Base-by-base conservation (phyloP, 1,140 invertebrate species). In the Physella acuta region DNA sequence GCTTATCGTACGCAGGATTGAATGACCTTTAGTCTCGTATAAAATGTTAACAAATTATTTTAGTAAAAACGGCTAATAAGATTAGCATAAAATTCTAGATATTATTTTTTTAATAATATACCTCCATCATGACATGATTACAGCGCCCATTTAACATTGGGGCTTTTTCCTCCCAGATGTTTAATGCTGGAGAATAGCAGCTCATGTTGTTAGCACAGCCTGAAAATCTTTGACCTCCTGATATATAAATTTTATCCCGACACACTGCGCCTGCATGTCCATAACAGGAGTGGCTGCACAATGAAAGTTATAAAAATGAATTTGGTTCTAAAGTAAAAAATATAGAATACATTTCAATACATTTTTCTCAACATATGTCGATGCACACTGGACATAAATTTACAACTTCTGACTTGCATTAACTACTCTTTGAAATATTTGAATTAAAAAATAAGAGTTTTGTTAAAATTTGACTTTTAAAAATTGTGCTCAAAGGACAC, bases 41-140 rank as follows among this genome's bases (percentile, higher is more conserved):
- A n/a, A n/a, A n/a, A n/a, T n/a, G n/a, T n/a, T n/a, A n/a, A n/a
- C n/a, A n/a, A n/a, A n/a, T n/a, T n/a, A n/a, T n/a, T n/a, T n/a
- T n/a, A n/a, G n/a, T n/a, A n/a, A n/a, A n/a, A n/a, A n/a, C n/a
- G n/a, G n/a, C n/a, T n/a, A n/a, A n/a, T n/a, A n/a, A n/a, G n/a
- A n/a, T n/a, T n/a, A n/a, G n/a, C n/a, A n/a, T n/a, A n/a, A n/a
- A n/a, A n/a, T n/a, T n/a, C n/a, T n/a, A n/a, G n/a, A n/a, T n/a
- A n/a, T n/a, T n/a, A n/a, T n/a, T n/a, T n/a, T n/a, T n/a, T n/a
- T n/a, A n/a, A n/a, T n/a, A n/a, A 17, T 36, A 14, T 28, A 72
- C 78, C 49, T 76, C 75, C 51, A 74, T 76, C 82, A 84, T 83
- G 39, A 77, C 76, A 67, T 84, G 82, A 53, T 83, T 81, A n/a